phyloP scores from a whole-genome alignment of 2,797 vertebrate species.

The Characodon lateralis region DNA sequence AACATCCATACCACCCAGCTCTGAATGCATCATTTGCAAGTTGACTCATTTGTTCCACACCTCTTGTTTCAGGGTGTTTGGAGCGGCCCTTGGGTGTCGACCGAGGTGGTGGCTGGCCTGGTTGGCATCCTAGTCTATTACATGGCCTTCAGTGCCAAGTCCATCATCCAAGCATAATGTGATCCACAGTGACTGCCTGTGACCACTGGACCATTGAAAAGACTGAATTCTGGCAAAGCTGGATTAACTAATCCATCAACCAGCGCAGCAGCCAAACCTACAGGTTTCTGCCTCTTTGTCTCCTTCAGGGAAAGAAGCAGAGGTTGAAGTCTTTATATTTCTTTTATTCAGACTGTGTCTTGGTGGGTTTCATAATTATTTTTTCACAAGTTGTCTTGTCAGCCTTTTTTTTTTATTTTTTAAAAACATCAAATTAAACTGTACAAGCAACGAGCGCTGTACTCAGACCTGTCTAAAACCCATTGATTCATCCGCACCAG shows the following conservation, averaged over 20 bases:
- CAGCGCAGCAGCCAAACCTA: conserved; percentile 33
- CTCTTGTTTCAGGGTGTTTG: conserved; percentile 83
- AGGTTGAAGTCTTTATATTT: conserved; percentile 49
- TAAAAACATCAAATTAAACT: conserved; percentile 26
- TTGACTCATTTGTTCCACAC: neutral
- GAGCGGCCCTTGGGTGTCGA: conserved; percentile 92
- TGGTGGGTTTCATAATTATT: conserved; percentile 43
- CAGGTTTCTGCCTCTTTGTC: conserved; percentile 28
- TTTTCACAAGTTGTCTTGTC: conserved; percentile 27
- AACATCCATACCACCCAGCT: neutral
- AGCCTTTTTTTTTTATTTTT: conserved; percentile 43
- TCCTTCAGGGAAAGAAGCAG: conserved; percentile 37
- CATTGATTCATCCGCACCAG: conserved; percentile 1
- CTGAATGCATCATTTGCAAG: neutral
- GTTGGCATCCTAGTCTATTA: conserved; percentile 89
- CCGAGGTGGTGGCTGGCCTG: conserved; percentile 88
- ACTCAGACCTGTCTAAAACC: conserved; percentile 10
- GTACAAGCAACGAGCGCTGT: neutral
- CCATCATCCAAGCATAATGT: conserved; percentile 86
- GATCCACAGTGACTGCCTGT: conserved; percentile 23
- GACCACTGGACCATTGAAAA: conserved; percentile 45
- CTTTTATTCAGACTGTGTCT: conserved; percentile 66
- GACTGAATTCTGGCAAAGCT: conserved; percentile 61
- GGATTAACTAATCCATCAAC: conserved; percentile 31
- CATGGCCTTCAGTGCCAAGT: conserved; percentile 89